Percentiles rank a stretch among this genome's conserved stretches.
Conservation (phyloP, 2,797 vertebrate species). For the Pogonophryne albipinna region DNA sequence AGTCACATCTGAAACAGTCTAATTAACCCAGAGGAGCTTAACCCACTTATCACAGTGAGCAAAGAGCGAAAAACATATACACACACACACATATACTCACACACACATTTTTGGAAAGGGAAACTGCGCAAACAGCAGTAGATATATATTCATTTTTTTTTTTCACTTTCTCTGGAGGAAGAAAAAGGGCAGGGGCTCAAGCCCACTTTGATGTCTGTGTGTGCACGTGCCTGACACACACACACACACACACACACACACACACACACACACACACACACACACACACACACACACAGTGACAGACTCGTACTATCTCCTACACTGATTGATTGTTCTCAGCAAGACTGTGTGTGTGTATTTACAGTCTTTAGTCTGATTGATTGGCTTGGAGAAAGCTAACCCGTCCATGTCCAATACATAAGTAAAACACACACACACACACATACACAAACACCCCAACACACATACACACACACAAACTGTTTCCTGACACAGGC, state of each 20-base stretch:
- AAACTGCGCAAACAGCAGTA: too few species aligned
- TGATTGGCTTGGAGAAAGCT: conserved; percentile 48
- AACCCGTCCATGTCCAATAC: conserved; percentile 20
- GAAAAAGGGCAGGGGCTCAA: too few species aligned
- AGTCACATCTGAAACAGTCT: conserved; percentile 86
- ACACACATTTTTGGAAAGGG: too few species aligned
- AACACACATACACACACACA: conserved; percentile 9
- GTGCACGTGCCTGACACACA: conserved; percentile 17
- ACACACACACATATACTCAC: conserved; percentile 24
- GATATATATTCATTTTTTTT: too few species aligned
- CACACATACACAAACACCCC: background rate
- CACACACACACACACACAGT: background rate
- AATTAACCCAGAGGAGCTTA: conserved; percentile 88
- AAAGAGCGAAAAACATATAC: conserved; percentile 57
- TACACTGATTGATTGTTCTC: conserved; percentile 64
- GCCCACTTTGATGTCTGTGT: too few species aligned
- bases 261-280: too few species aligned
- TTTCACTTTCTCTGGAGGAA: too few species aligned
- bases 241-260: conserved; percentile 29
- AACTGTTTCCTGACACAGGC: too few species aligned
- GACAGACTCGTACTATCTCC: conserved; percentile 45
- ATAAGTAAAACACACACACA: conserved; percentile 17
- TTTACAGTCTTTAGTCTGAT: conserved; percentile 42
- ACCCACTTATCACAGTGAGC: conserved; percentile 80
- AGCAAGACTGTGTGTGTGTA: conserved; percentile 32